Conservation (phyloP, 2,113 vertebrate genomes). For the Promerops cafer region DNA sequence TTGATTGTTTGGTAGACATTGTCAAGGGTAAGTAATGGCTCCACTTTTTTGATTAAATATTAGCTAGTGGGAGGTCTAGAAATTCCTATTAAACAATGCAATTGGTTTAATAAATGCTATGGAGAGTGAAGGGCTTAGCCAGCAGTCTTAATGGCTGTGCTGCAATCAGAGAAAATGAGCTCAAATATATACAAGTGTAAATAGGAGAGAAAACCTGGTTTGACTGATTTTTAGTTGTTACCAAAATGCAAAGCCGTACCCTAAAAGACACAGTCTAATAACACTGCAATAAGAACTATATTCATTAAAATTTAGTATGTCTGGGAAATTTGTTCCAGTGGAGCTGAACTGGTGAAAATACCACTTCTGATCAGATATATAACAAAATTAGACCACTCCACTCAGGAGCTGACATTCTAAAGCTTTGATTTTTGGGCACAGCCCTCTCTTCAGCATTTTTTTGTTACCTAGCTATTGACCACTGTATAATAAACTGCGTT, state of each 20-base stretch:
- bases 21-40: neutral
- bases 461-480: neutral
- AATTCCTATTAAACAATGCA: neutral
- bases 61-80: neutral
- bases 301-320: neutral
- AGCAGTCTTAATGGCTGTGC: neutral
- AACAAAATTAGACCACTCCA: neutral
- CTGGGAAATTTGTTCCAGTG: neutral
- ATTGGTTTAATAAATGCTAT: neutral
- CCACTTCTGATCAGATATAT: neutral
- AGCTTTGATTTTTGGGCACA: neutral
- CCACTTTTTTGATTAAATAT: neutral
- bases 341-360: neutral
- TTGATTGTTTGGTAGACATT: neutral
- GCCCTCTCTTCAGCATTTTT: neutral
- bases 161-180: neutral
- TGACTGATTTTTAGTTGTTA: neutral
- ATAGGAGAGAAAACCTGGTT: neutral
- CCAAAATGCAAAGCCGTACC: accelerated
- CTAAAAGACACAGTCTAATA: neutral
- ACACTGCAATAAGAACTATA: neutral
- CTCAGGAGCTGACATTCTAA: neutral
- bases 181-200: neutral
- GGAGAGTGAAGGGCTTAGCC: neutral
- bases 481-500: neutral